Conservation (phyloP, 2,797 vertebrate species). For the Onychomys torridus region DNA sequence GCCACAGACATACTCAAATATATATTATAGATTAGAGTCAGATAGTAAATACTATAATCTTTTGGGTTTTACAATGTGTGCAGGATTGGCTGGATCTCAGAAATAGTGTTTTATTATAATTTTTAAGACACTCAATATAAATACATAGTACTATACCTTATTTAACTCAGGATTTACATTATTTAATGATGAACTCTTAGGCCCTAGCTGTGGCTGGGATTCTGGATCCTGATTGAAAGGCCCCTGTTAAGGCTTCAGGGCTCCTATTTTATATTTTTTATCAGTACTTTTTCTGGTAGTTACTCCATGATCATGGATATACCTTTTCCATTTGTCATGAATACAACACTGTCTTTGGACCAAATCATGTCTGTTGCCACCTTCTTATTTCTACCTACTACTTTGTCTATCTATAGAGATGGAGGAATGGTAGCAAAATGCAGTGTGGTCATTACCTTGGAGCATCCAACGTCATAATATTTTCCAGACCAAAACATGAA, state of each 20-base stretch:
- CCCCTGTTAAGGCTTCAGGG: too few species aligned
- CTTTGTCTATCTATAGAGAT: neutral
- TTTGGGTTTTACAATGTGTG: slow-evolving; percentile 16
- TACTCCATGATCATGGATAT: neutral
- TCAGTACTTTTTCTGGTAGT: neutral
- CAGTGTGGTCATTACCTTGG: neutral
- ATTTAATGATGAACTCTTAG: neutral
- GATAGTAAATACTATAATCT: neutral
- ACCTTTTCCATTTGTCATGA: neutral
- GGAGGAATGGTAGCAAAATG: neutral
- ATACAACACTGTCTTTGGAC: neutral
- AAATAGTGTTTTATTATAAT: neutral
- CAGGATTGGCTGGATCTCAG: neutral
- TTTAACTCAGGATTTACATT: neutral
- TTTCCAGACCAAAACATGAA: neutral
- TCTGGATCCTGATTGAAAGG: neutral
- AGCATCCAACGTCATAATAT: neutral
- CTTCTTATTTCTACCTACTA: neutral
- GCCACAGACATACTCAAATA: neutral
- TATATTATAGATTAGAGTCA: neutral
- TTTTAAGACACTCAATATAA: neutral
- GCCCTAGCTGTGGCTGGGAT: too few species aligned
- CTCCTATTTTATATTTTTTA: neutral
- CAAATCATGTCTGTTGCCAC: neutral
- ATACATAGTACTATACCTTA: neutral